Base-by-base conservation (phyloP, 2,113 vertebrate genomes). In the Platysteira castanea region DNA sequence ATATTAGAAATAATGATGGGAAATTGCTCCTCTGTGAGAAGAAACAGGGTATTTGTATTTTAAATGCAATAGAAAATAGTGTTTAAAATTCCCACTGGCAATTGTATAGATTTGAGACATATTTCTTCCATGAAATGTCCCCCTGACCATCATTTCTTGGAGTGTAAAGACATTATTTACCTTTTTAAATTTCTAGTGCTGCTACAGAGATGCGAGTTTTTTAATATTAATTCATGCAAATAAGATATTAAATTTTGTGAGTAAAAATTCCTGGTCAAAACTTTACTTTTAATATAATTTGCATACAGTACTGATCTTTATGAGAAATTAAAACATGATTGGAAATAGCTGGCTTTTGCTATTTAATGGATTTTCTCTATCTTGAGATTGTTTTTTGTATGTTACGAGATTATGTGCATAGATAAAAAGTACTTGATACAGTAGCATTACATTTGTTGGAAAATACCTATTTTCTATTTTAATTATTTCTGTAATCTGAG, bases 141-240 rank as follows among this genome's bases (percentile, higher is more conserved):
- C 10, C 17, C 11, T 15, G 4, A 6, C 30, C 8, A 39, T 86
- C 1, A 9, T 54, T 78, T 80, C 18, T 52, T 35, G 20, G 17
- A 53, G 19, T 63, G 13, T 20, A n/a, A 84, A 42, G 54, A 4
- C 15, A 52, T 52, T 69, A 41, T 41, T 78, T 83, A 24, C 4
- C 18, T 85, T 80, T 44, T 39, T 0, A 16, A 50, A 46, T 18
- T 57, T 77, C 49, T 69, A 53, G 20, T 76, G 11, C 31, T 89
- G 11, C 35, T 47, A 21, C 11, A 60, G 31, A 49, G 1, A 1
- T 1, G 3, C 13, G 8, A 0, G 0, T 22, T 75, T 52, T 65
- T 50, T 6, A 86, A 53, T 61, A 83, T 30, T 73, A 77, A 49
- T 50, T 75, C 0, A 33, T 69, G 9, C 8, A 52, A 75, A 60